These are phyloP conservation scores for Synodontis membranacea DNA, from an alignment of 2,113 vertebrate species.

Conservation along the genomic window DNA sequence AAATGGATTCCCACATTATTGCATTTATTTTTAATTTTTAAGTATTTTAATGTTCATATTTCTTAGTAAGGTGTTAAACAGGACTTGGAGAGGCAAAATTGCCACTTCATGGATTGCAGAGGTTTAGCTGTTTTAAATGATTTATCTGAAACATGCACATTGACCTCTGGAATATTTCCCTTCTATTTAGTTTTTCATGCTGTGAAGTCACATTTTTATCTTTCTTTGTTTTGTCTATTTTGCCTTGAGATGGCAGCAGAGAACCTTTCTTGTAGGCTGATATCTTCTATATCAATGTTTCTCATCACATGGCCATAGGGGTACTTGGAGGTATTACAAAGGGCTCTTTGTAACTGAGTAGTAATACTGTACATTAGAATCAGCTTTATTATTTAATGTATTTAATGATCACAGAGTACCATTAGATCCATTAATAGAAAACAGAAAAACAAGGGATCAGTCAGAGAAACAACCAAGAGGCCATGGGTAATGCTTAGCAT, in stretches of 20 bases:
- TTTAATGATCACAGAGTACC: not conserved
- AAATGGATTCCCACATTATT: not conserved
- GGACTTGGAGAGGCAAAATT: not conserved
- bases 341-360: not conserved
- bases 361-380: not conserved
- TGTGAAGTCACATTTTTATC: not conserved
- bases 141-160: not conserved
- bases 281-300: not conserved
- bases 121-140: not conserved
- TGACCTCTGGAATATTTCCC: not conserved
- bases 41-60: not conserved
- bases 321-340: not conserved
- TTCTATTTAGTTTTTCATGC: not conserved
- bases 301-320: not conserved
- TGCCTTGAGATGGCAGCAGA: constrained; percentile 8
- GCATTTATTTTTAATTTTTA: not conserved
- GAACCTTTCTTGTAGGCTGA: not conserved
- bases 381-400: not conserved
- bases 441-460: not conserved
- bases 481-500: not conserved
- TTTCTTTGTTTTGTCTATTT: not conserved
- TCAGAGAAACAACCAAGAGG: not conserved
- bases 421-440: not conserved
- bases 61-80: not conserved
- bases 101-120: not conserved